Evolutionary conservation across 2,113 vertebrate species (phyloP).

Genomic region (Nycticebus coucang): DNA sequence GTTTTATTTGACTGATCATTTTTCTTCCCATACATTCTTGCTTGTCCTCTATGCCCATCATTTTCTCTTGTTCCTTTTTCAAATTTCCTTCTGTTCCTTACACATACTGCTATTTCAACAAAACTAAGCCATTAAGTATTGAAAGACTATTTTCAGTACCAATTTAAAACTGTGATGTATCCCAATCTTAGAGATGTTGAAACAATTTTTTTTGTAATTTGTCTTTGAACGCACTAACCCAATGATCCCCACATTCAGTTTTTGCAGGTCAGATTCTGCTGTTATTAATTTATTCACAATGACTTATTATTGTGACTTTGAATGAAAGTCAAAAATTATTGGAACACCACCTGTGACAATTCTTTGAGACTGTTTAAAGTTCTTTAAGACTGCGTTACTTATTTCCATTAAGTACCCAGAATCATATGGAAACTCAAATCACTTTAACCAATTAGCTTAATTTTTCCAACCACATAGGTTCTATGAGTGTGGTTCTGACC

Average conservation of each 20-base stretch:
- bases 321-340: not conserved
- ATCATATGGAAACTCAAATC: not conserved
- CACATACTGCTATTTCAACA: not conserved
- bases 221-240: not conserved
- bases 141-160: not conserved
- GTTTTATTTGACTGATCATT: not conserved
- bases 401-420: not conserved
- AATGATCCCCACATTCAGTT: not conserved
- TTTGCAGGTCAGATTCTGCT: not conserved
- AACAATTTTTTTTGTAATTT: not conserved
- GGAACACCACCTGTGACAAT: not conserved
- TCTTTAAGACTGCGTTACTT: not conserved
- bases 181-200: not conserved
- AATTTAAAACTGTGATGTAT: not conserved
- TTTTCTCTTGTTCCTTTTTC: not conserved
- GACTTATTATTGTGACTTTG: not conserved
- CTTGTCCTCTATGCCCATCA: not conserved
- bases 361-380: not conserved
- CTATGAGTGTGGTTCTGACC: not conserved
- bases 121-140: not conserved
- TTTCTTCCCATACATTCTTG: not conserved
- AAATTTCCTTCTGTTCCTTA: not conserved
- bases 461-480: not conserved
- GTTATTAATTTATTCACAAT: not conserved
- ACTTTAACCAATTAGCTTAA: not conserved